Conservation (phyloP, 2,888 invertebrate genomes). For the Chalcosyrphus nemorum region DNA sequence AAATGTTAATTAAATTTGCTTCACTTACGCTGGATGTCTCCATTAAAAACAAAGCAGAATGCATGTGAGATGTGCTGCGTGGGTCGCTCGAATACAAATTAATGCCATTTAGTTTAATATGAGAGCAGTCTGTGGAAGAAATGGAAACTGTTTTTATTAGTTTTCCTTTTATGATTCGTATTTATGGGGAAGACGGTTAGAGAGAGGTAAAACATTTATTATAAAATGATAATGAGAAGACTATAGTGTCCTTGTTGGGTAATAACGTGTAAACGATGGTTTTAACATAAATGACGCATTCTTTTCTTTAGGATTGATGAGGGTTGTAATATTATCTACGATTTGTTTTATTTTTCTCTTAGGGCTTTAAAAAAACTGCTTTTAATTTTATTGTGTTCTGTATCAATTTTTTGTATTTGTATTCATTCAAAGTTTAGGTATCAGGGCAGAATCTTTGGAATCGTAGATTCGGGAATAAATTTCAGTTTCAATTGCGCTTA, state of each 20-base stretch:
- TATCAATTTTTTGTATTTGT: no score
- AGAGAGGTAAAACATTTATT: neutral
- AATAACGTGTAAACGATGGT: neutral
- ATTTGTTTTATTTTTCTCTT: no score
- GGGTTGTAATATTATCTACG: neutral
- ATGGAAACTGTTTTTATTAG: neutral
- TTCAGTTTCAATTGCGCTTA: no score
- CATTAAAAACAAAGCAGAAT: neutral
- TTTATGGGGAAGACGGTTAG: no score
- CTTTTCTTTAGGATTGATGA: neutral
- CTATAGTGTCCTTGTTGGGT: neutral
- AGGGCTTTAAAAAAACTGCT: no score
- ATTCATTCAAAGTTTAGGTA: no score
- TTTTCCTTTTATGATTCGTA: neutral
- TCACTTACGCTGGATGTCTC: neutral
- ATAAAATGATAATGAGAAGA: neutral
- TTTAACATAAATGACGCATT: neutral
- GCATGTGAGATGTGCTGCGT: neutral
- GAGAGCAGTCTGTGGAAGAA: neutral
- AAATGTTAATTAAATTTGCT: conserved; percentile 4
- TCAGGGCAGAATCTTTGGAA: no score
- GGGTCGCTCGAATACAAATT: neutral
- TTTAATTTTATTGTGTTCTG: no score
- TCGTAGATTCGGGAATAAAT: no score
- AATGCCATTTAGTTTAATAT: neutral